Conservation (phyloP, 92 coral and sea anemone genomes). For the Galaxea fascicularis region DNA sequence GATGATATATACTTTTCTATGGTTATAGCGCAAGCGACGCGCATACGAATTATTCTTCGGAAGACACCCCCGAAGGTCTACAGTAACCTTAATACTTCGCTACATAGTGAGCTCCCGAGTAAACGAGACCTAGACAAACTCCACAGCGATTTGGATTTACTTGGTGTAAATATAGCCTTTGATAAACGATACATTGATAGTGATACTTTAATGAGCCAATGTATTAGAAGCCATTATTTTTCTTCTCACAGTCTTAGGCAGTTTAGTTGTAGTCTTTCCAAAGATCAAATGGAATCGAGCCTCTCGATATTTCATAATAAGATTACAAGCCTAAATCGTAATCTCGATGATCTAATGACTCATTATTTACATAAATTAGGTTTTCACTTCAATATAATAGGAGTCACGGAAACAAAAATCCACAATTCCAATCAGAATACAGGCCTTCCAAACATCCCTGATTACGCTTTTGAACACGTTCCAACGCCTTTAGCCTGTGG, state of each 20-base stretch:
- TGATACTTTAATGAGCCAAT: not conserved
- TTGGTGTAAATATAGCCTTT: not conserved
- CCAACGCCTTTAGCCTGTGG: too few species aligned
- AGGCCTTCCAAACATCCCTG: conserved; percentile 24
- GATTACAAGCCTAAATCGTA: conserved; percentile 21
- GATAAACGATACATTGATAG: not conserved
- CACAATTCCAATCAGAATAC: conserved; percentile 33
- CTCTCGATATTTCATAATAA: conserved; percentile 50
- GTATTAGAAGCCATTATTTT: conserved; percentile 31
- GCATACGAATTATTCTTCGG: too few species aligned
- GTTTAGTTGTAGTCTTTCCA: not conserved
- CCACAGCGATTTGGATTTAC: conserved; percentile 5
- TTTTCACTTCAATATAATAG: too few species aligned
- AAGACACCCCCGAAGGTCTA: too few species aligned
- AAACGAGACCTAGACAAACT: not conserved
- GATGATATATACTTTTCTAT: too few species aligned
- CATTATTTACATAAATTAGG: not conserved
- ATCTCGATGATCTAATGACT: conserved; percentile 42
- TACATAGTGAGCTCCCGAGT: not conserved
- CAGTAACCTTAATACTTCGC: not conserved
- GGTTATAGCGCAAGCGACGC: too few species aligned
- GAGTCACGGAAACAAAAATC: conserved; percentile 60
- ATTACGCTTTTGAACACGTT: conserved; percentile 52
- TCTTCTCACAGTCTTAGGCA: conserved; percentile 37
- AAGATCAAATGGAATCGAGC: not conserved